Conservation (phyloP, 2,797 vertebrate species). For the Hippoglossus hippoglossus region DNA sequence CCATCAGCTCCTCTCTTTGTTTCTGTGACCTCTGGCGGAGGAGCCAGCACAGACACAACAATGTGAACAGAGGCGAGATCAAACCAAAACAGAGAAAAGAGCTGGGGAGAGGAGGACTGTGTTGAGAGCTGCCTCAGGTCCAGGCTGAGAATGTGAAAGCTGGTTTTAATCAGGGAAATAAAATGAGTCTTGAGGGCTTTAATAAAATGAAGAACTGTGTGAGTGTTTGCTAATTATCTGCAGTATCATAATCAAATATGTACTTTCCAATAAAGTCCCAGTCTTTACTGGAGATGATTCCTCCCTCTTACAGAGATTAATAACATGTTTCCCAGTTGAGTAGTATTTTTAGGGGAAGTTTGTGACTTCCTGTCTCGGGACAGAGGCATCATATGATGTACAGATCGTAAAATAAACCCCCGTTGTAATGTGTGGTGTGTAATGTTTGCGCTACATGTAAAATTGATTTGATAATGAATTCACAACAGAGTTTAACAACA, state of each 20-base stretch:
- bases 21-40: constrained; percentile 70
- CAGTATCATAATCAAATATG: background rate
- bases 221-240: background rate
- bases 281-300: background rate
- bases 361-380: background rate
- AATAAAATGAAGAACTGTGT: no score
- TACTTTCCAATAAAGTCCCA: background rate
- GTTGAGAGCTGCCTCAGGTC: constrained; percentile 4
- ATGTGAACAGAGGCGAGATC: constrained; percentile 50
- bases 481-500: background rate
- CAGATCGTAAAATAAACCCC: background rate
- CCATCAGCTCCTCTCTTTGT: constrained; percentile 61
- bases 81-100: constrained; percentile 52
- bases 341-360: background rate
- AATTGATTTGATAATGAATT: background rate
- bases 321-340: background rate
- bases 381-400: background rate
- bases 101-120: constrained; percentile 1
- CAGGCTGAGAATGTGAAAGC: background rate
- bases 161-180: constrained; percentile 7
- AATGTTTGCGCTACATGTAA: background rate
- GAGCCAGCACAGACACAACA: constrained; percentile 72
- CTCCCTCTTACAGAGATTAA: background rate
- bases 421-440: background rate
- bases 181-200: no score